Evolutionary conservation across 35 echinoderm and acorn worm species (phyloP).

Genomic region (Eucidaris tribuloides): DNA sequence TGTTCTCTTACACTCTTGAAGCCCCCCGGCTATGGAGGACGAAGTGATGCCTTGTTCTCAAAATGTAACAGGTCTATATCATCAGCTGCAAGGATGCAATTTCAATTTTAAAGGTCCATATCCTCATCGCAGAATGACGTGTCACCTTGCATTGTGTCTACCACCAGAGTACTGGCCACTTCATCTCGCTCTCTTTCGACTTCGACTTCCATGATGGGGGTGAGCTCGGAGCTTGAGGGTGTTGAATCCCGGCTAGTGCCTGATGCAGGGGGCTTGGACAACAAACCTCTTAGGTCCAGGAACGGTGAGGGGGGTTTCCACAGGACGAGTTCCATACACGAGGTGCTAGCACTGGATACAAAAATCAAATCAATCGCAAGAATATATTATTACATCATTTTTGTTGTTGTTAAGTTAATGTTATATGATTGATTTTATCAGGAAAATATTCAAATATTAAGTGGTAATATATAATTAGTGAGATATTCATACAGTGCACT

Average conservation of each 20-base stretch:
- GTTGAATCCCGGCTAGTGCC: neutral
- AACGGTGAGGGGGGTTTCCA: conserved; percentile 33
- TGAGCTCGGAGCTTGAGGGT: neutral
- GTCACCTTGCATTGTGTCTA: neutral
- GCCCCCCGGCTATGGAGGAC: too few species aligned
- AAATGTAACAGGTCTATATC: too few species aligned
- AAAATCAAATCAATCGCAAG: neutral
- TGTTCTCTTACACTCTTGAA: too few species aligned
- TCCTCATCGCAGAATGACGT: neutral
- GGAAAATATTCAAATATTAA: too few species aligned
- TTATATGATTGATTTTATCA: neutral
- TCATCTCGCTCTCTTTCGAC: neutral
- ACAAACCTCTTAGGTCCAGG: neutral
- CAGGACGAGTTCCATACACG: conserved; percentile 43
- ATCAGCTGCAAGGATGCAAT: too few species aligned
- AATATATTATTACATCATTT: neutral
- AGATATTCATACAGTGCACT: too few species aligned
- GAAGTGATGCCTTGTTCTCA: too few species aligned
- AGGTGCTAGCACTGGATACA: neutral
- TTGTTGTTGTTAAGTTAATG: neutral
- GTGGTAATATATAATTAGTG: too few species aligned
- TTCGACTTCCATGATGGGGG: conserved; percentile 16
- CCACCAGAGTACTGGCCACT: neutral
- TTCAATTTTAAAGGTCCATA: too few species aligned
- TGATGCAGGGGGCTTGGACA: neutral